phyloP scores from a whole-genome alignment of 1,140 invertebrate species.

The Capitella teleta region DNA sequence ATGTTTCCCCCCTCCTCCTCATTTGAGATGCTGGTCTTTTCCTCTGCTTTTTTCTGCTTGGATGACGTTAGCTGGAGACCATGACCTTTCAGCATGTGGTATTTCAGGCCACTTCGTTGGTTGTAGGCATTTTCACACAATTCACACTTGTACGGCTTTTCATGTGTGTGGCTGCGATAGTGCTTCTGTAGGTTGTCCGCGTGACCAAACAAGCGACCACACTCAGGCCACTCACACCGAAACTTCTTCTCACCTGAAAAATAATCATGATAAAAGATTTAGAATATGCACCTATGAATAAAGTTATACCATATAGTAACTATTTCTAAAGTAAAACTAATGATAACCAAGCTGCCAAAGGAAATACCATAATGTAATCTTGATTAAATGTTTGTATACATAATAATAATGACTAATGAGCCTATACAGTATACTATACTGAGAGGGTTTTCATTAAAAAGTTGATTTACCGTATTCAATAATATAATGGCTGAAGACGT shows the following conservation, averaged over 20 bases:
- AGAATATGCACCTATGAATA: background rate
- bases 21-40: background rate
- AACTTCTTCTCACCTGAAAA: slow-evolving; percentile 28
- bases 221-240: slow-evolving; percentile 27
- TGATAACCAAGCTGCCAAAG: too few relatives aligned
- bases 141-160: slow-evolving; percentile 71
- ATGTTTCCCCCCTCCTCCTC: background rate
- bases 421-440: too few relatives aligned
- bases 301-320: too few relatives aligned
- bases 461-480: too few relatives aligned
- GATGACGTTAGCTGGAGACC: background rate
- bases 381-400: too few relatives aligned
- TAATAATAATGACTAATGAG: too few relatives aligned
- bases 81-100: slow-evolving; percentile 26
- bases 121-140: slow-evolving; percentile 32
- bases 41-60: background rate
- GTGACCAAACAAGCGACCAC: slow-evolving; percentile 32
- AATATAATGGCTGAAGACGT: too few relatives aligned
- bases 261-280: background rate
- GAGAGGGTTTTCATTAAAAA: too few relatives aligned
- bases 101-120: slow-evolving; percentile 29
- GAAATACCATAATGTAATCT: too few relatives aligned
- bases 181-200: slow-evolving; percentile 58
- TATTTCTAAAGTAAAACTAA: too few relatives aligned
- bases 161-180: slow-evolving; percentile 65